A percentile compares a stretch with the other conserved stretches of the same genome.
phyloP scores from a whole-genome alignment of 35 echinoderm and acorn worm species.

The Ophioderma brevispina region DNA sequence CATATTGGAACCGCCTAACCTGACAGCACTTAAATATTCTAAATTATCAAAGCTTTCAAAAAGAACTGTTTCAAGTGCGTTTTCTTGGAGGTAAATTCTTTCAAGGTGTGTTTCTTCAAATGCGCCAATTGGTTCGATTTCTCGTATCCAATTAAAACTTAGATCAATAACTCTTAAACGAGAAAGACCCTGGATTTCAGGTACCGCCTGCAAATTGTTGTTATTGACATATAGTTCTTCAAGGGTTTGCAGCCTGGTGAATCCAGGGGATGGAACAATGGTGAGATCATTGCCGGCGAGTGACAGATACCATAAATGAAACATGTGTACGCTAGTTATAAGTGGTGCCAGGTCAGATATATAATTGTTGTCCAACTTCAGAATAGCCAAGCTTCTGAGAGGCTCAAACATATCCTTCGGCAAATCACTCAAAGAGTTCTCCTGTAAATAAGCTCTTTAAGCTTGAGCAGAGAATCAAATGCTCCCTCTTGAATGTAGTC shows the following conservation, averaged over 20 bases:
- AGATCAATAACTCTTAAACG: neutral
- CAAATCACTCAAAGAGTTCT: neutral
- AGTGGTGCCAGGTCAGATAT: neutral
- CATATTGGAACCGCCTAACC: neutral
- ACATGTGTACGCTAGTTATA: neutral
- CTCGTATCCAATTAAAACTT: neutral
- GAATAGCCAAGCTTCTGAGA: neutral
- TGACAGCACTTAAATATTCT: neutral
- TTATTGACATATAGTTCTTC: neutral
- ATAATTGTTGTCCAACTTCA: neutral
- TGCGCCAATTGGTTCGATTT: neutral
- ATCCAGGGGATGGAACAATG: neutral
- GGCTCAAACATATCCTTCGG: neutral
- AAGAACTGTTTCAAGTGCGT: neutral
- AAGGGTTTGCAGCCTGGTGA: neutral
- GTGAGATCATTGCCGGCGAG: neutral
- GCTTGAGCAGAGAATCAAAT: neutral
- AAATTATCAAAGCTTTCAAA: neutral
- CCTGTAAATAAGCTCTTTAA: neutral
- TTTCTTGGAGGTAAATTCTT: neutral
- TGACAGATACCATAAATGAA: neutral
- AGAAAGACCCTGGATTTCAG: neutral
- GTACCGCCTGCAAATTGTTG: neutral
- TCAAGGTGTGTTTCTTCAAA: neutral
- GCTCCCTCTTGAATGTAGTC: neutral